Evolutionary conservation across 2,797 vertebrate species (phyloP), one percentile per base, ranked within the genome.

Genomic region (Tragelaphus eurycerus): DNA sequence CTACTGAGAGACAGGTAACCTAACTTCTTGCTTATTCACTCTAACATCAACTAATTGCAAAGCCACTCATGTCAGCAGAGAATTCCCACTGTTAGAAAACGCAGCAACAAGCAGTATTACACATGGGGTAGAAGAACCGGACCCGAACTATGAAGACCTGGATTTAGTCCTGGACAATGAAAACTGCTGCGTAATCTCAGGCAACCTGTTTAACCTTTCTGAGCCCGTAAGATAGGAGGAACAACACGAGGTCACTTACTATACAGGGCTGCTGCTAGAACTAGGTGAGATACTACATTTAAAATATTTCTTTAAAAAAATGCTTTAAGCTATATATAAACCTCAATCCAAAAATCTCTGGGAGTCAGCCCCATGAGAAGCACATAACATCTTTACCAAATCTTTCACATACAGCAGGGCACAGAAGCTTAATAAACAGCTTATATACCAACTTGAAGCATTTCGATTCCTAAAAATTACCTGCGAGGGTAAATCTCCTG

Each of bases 391-490:
- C 60, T 38, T 86, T 57, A 78, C 21, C 57, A 50, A 2, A 21
- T 54, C 59, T 97, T 93, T 93, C 74, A 93, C 60, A 78, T 71
- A 62, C 74, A 84, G 8, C 14, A 12, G 62, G 76, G 88, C 29
- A 12, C 31, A 86, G 21, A 60, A 64, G 10, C 23, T 76, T 76
- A 92, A 60, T 64, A 46, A 90, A 82, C n/a, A 52, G 67, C n/a
- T 93, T 13, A 95, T 82, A 57, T 48, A 71, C 31, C 78, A 92
- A 86, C 29, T 46, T 89, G 23, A 90, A 95, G 79, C 52, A 93
- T 54, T 94, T 85, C n/a, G 21, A 59, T 64, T n/a, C 57, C 89
- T 95, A 95, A 95, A 95, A 87, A 91, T 50, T 46, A 67, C 9
- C 46, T 94, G 43, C 43, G 52, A 6, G 12, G 48, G 9, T 48